Evolutionary conservation across 2,797 vertebrate genomes (phyloP).

Genomic region (Thalassophryne amazonica): DNA sequence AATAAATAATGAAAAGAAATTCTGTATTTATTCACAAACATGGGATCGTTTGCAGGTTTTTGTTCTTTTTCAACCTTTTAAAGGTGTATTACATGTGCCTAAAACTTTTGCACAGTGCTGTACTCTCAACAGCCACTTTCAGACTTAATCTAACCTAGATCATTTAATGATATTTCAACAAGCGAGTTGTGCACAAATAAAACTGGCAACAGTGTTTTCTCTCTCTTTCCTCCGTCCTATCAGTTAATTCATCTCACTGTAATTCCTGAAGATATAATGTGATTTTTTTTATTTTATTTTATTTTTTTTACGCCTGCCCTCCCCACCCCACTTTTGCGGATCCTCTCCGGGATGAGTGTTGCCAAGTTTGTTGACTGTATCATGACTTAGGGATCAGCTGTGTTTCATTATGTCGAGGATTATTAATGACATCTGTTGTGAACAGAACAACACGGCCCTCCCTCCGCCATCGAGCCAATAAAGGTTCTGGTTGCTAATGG

Average conservation of each 20-base stretch:
- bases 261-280: constrained; percentile 42
- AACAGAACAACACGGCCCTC: constrained; percentile 33
- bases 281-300: constrained; percentile 27
- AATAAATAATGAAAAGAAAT: too few species aligned
- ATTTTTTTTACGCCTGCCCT: too few species aligned
- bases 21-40: too few species aligned
- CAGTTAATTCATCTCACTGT: constrained; percentile 49
- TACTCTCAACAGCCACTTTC: too few species aligned
- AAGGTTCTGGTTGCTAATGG: constrained; percentile 29
- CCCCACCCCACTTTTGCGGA: constrained; percentile 10
- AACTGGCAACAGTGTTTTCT: constrained; percentile 25
- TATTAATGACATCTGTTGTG: constrained; percentile 67
- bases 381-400: constrained; percentile 47
- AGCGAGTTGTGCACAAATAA: neutral
- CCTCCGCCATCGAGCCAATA: constrained; percentile 31
- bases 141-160: neutral
- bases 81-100: too few species aligned
- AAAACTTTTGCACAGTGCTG: too few species aligned
- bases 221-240: constrained; percentile 44
- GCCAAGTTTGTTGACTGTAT: constrained; percentile 56
- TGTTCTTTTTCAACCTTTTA: too few species aligned
- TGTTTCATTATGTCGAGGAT: constrained; percentile 59
- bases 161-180: neutral
- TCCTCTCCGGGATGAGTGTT: constrained; percentile 40
- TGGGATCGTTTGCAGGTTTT: too few species aligned